Base-by-base conservation (phyloP, 2,888 invertebrate species). In the Toxonevra muliebris region DNA sequence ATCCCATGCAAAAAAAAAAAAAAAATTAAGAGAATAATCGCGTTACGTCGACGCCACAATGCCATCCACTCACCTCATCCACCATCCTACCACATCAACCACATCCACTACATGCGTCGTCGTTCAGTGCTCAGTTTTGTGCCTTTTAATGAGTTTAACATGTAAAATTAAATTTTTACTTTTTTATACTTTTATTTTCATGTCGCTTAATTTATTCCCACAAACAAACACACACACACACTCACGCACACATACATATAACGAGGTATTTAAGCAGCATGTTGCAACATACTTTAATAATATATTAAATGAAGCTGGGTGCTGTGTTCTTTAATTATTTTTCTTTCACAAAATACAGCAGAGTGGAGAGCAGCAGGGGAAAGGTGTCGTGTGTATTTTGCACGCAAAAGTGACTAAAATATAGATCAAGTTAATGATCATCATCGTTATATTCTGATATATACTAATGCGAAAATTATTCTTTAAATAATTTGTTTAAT, bases 111-210 rank as follows among this genome's bases (percentile, higher is more conserved):
- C 30, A 30, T 30, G 30, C 30, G 30, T 30, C 30, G 30, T 7
- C 7, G 30, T 30, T 30, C 30, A 30, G 30, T 7, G 30, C 30
- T 2, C 30, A 30, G 30, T 30, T 69, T 68, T 70, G 68, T 69
- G 71, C 66, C 61, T 74, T 75, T 76, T 76, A 76, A 75, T 76
- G 75, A 76, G 74, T 75, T 75, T 73, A 75, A 75, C 75, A 75
- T 73, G 74, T 74, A 74, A 75, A 73, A 73, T 75, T 72, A 71
- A 76, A 72, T 57, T 45, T 62, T 64, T 66, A 64, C 17, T 64
- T 41, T 55, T 30, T 12, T n/a, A 19, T 19, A 57, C 52, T 54
- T n/a, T 60, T 53, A 53, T 59, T 54, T 52, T 50, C 58, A 45
- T 66, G 70, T 72, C 67, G 70, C 67, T 64, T 69, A 70, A 65